Percentiles rank a stretch among this genome's conserved stretches.
phyloP scores from a whole-genome alignment of 2,113 vertebrate species.

The Spea multiplicata region DNA sequence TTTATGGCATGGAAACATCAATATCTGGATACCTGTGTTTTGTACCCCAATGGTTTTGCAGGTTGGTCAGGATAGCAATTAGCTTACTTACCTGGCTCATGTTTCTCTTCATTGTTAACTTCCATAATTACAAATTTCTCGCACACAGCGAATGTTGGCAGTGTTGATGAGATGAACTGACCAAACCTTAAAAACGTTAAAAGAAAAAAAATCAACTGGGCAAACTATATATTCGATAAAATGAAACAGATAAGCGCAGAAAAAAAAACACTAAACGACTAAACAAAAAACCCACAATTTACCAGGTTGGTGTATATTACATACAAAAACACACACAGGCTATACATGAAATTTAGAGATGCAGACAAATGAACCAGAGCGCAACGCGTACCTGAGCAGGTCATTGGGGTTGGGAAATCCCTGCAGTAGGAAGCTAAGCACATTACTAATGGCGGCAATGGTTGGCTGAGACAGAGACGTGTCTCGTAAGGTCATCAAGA shows the following conservation, averaged over 20 bases:
- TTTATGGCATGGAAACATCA: too few species aligned
- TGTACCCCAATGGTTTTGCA: too few species aligned
- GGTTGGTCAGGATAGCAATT: neutral
- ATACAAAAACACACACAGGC: too few species aligned
- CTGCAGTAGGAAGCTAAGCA: conserved; percentile 91
- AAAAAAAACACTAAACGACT: too few species aligned
- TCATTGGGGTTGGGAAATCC: conserved; percentile 91
- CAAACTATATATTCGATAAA: neutral
- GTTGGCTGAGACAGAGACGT: conserved; percentile 90
- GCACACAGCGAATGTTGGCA: conserved; percentile 94
- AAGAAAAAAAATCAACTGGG: conserved; percentile 26
- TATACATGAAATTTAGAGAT: too few species aligned
- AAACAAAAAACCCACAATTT: too few species aligned
- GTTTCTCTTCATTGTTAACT: conserved; percentile 89
- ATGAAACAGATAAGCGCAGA: neutral
- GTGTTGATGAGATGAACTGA: conserved; percentile 94
- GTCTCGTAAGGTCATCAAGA: conserved; percentile 90
- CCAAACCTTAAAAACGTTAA: conserved; percentile 76
- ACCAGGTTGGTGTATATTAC: too few species aligned
- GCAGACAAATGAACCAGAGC: too few species aligned
- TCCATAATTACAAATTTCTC: conserved; percentile 99
- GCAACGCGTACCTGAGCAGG: conserved; percentile 79
- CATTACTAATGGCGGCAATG: conserved; percentile 87
- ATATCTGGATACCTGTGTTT: too few species aligned
- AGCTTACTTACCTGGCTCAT: conserved; percentile 78